phyloP scores from a whole-genome alignment of 2,888 invertebrate species.

The Cephus rjabovi region DNA sequence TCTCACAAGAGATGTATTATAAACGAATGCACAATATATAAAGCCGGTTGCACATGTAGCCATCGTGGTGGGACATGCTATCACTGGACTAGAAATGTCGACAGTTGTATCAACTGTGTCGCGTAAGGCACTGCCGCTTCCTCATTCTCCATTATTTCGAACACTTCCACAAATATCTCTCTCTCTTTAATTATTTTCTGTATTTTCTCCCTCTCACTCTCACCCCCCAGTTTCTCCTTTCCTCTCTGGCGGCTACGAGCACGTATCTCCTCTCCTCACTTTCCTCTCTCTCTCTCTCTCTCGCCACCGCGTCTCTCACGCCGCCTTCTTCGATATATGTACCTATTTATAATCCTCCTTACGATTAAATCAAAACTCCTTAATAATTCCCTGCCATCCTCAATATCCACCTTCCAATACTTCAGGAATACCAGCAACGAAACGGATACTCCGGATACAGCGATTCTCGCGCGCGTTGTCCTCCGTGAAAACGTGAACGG shows the following conservation, averaged over 20 bases:
- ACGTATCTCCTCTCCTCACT: constrained; percentile 25
- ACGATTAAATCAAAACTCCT: neutral
- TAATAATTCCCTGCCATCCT: neutral
- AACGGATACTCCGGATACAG: neutral
- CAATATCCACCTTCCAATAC: neutral
- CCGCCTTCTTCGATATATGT: neutral
- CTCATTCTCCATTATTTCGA: neutral
- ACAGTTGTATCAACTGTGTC: neutral
- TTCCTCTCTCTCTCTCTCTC: constrained; percentile 10
- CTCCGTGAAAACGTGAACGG: neutral
- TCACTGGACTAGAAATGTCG: neutral
- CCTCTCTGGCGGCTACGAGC: constrained; percentile 16
- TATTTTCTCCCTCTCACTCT: constrained; percentile 3
- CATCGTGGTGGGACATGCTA: neutral
- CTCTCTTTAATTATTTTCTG: constrained; percentile 7
- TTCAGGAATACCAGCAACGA: neutral
- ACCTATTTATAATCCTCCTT: neutral
- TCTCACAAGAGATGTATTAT: neutral
- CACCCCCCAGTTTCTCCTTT: constrained; percentile 7
- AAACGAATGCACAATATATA: neutral
- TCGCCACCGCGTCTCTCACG: constrained; percentile 3
- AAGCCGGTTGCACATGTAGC: neutral
- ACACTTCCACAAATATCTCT: neutral
- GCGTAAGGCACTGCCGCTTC: neutral
- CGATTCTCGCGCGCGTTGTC: neutral